Percentiles rank a stretch among this genome's conserved stretches.
These are phyloP conservation scores for Guaruba guarouba DNA, from an alignment of 2,113 vertebrate species.

Conservation along the genomic window DNA sequence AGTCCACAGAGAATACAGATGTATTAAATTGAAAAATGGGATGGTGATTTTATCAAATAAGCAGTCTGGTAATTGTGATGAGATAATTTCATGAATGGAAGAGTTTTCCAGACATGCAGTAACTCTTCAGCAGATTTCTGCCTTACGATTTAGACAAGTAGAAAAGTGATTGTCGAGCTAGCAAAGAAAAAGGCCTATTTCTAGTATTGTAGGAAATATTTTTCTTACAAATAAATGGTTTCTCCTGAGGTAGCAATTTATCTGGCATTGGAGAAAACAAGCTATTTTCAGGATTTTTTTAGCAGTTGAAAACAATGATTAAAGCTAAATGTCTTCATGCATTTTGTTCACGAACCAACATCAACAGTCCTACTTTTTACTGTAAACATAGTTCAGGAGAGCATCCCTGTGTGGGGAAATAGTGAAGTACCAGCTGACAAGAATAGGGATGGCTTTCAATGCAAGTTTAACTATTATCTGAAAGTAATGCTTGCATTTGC, in stretches of 20 bases:
- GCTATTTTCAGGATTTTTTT: background rate
- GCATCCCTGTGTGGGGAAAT: background rate
- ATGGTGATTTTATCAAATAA: constrained; percentile 34
- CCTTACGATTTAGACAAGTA: background rate
- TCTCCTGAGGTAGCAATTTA: background rate
- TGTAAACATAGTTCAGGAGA: background rate
- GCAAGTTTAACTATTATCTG: background rate
- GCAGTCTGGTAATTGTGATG: background rate
- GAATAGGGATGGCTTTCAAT: background rate
- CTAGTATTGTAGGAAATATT: background rate
- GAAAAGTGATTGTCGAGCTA: background rate
- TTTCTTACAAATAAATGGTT: constrained; percentile 19
- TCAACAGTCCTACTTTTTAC: background rate
- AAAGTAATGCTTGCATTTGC: background rate
- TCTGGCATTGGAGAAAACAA: background rate
- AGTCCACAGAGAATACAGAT: background rate
- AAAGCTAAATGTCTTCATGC: background rate
- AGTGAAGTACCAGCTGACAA: background rate
- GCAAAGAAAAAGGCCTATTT: constrained; percentile 1
- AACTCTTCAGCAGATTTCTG: background rate
- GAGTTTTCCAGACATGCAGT: background rate
- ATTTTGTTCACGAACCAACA: background rate
- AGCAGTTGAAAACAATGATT: background rate
- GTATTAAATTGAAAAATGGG: background rate
- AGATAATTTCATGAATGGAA: background rate